phyloP scores from a whole-genome alignment of 2,113 vertebrate genomes.

The Gymnarchus niloticus region DNA sequence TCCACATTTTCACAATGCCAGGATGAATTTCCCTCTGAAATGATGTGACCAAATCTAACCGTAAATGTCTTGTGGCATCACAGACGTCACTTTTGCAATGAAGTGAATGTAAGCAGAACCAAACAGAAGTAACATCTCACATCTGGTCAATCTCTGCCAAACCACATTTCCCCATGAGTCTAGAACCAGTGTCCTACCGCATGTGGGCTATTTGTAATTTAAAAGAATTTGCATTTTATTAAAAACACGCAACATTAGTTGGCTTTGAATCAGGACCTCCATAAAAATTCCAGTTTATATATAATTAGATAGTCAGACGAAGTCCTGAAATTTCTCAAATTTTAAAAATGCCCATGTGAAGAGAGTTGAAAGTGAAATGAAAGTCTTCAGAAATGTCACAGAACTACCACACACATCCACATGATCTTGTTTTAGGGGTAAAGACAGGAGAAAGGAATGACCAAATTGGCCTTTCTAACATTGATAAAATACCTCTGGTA shows the following conservation, averaged over 20 bases:
- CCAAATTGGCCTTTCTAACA: not conserved
- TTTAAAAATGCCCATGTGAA: not conserved
- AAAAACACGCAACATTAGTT: not conserved
- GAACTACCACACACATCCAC: not conserved
- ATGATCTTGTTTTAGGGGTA: not conserved
- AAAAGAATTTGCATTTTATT: not conserved
- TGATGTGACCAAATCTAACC: not conserved
- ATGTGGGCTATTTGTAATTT: not conserved
- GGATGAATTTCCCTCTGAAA: not conserved
- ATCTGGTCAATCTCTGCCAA: not conserved
- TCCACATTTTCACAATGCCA: not conserved
- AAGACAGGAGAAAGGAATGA: not conserved
- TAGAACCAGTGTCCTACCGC: not conserved
- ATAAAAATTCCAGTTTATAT: not conserved
- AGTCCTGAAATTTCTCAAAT: constrained; percentile 1
- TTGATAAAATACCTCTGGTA: not conserved
- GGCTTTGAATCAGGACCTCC: not conserved
- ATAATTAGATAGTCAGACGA: not conserved
- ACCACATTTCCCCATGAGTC: not conserved
- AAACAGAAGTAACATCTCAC: not conserved
- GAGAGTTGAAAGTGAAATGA: not conserved
- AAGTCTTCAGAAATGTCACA: not conserved
- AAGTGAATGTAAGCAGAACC: not conserved
- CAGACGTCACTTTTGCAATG: not conserved
- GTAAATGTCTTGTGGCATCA: not conserved